Percentiles rank a stretch among this genome's conserved stretches.
These are phyloP conservation scores for Poeciliopsis prolifica DNA, from an alignment of 2,113 vertebrate species.

Conservation along the genomic window DNA sequence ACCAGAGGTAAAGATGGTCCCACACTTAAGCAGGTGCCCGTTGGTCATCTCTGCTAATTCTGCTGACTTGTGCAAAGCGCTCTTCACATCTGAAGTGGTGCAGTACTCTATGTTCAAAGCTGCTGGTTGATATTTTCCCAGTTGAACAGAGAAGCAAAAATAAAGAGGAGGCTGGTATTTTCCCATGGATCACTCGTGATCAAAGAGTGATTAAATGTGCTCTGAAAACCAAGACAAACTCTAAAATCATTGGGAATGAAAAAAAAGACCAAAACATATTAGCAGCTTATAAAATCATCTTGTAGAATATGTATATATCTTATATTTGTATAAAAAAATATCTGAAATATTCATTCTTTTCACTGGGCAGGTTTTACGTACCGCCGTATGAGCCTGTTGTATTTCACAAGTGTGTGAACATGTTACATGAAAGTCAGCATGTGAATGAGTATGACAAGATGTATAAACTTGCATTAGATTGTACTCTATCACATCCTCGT, in stretches of 20 bases:
- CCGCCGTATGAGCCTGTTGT: slow-evolving; percentile 69
- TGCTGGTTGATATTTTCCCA: slow-evolving; percentile 32
- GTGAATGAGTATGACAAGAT: slow-evolving; percentile 36
- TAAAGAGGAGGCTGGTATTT: slow-evolving; percentile 15
- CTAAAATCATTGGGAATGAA: slow-evolving; percentile 28
- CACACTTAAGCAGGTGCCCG: slow-evolving; percentile 45
- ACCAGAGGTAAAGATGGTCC: slow-evolving; percentile 39
- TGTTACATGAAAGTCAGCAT: slow-evolving; percentile 44
- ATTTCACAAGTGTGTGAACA: slow-evolving; percentile 45
- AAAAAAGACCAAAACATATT: slow-evolving; percentile 56
- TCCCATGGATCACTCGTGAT: slow-evolving; percentile 19
- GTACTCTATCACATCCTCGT: slow-evolving; percentile 42
- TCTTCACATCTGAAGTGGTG: slow-evolving; percentile 47
- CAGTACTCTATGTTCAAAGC: slow-evolving; percentile 49
- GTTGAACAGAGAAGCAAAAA: slow-evolving; percentile 27
- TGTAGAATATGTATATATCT: slow-evolving; percentile 57
- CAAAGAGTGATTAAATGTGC: slow-evolving; percentile 24
- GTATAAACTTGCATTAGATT: slow-evolving; percentile 55
- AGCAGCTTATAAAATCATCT: slow-evolving; percentile 80
- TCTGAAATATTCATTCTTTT: slow-evolving; percentile 61
- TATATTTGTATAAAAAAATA: slow-evolving; percentile 65
- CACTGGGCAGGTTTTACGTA: slow-evolving; percentile 66
- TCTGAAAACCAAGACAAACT: slow-evolving; percentile 36
- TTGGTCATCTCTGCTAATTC: slow-evolving; percentile 32
- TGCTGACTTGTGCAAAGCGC: slow-evolving; percentile 32